These are phyloP conservation scores for Solea solea DNA, from an alignment of 2,113 vertebrate species.

Conservation along the genomic window DNA sequence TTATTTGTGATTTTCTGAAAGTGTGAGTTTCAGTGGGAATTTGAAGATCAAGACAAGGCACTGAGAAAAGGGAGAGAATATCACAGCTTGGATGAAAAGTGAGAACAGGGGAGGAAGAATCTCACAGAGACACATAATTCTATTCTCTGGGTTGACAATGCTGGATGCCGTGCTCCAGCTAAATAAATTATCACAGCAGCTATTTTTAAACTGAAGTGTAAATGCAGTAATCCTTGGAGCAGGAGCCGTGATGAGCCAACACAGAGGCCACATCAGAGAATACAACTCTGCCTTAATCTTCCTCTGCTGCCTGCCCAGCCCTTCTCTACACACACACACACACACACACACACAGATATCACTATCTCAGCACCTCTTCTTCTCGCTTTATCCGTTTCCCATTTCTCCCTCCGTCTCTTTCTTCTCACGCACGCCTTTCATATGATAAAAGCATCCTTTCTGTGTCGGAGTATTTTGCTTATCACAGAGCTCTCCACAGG, in stretches of 20 bases:
- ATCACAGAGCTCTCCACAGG: slow-evolving; percentile 60
- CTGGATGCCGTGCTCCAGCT: slow-evolving; percentile 68
- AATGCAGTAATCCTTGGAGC: slow-evolving; percentile 81
- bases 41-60: slow-evolving; percentile 30
- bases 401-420: slow-evolving; percentile 26
- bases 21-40: slow-evolving; percentile 28
- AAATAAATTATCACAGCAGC: slow-evolving; percentile 82
- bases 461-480: slow-evolving; percentile 62
- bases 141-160: slow-evolving; percentile 74
- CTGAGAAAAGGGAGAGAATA: slow-evolving; percentile 12
- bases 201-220: slow-evolving; percentile 85
- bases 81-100: slow-evolving; percentile 17
- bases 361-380: slow-evolving; percentile 48
- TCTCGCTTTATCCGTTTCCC: slow-evolving; percentile 48
- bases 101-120: slow-evolving; percentile 22
- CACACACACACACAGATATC: slow-evolving; percentile 26
- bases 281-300: slow-evolving; percentile 66
- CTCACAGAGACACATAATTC: slow-evolving; percentile 29
- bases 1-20: slow-evolving; percentile 11
- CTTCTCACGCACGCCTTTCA: slow-evolving; percentile 59
- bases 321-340: slow-evolving; percentile 9
- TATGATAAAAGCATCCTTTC: slow-evolving; percentile 73
- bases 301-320: slow-evolving; percentile 14
- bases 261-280: slow-evolving; percentile 72
- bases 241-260: slow-evolving; percentile 69